A percentile compares a stretch with the other conserved stretches of the same genome.
These are phyloP conservation scores for Pachyuromys duprasi DNA, from an alignment of 2,797 vertebrate genomes.

Conservation along the genomic window DNA sequence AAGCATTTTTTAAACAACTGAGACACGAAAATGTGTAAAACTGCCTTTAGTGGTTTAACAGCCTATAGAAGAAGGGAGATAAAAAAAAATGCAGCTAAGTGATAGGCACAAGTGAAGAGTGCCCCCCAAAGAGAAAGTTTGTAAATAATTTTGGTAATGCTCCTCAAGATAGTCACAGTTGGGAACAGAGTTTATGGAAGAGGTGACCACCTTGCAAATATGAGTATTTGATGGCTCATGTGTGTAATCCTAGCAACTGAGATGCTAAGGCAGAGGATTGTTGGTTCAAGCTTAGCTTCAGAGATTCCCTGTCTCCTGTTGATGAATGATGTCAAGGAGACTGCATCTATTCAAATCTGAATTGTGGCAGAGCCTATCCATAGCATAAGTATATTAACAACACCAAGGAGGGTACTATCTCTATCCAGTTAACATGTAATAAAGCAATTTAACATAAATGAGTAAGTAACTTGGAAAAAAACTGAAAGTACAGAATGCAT, in stretches of 20 bases:
- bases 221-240: not conserved
- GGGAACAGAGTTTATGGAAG: not conserved
- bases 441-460: slow-evolving; percentile 5
- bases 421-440: not conserved
- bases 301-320: not conserved
- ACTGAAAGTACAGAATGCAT: not conserved
- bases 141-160: not conserved
- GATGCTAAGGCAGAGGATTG: not conserved
- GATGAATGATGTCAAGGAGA: not conserved
- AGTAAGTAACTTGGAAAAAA: slow-evolving; percentile 25
- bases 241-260: not conserved
- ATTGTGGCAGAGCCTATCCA: not conserved
- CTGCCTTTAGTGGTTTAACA: not conserved
- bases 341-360: not conserved
- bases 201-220: not conserved
- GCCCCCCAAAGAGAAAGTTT: not conserved
- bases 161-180: not conserved
- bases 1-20: not conserved
- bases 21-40: slow-evolving; percentile 7
- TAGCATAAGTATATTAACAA: not conserved
- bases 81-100: slow-evolving; percentile 3
- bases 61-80: not conserved
- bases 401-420: not conserved
- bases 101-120: not conserved
- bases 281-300: not conserved